Base-by-base conservation (phyloP, 2,888 invertebrate species). In the Dicyrtoma fusca region DNA sequence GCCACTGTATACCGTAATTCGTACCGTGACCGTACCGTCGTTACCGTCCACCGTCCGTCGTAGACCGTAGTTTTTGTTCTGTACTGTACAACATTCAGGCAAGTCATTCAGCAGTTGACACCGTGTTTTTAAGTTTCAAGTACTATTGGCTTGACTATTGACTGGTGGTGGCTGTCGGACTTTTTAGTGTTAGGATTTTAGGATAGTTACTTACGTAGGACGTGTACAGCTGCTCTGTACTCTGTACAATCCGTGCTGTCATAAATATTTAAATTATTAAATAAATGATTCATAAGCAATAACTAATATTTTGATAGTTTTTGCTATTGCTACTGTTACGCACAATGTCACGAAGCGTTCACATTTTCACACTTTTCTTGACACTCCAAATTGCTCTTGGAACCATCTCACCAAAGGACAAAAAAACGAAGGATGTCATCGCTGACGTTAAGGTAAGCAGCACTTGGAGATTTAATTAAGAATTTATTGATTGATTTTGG, bases 391-490 rank as follows among this genome's bases (percentile, higher is more conserved):
- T 74, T 17, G 68, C 62, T 19, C 19, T 45, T 14, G 76, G 73
- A 25, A 80, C 78, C 8, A 74, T 80, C 21, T 76, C 78, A 4
- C 78, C 80, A 0, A 72, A 76, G 66, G 80, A 80, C 51, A 80
- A 78, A 59, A 78, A 79, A 42, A 8, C 64, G 3, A 74, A 77
- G 25, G 70, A 72, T 19, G 64, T 73, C 14, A 61, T 73, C 8
- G 21, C 62, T 14, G 13, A 70, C 42, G 59, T 69, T 0, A 75
- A 72, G 72, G 70, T 75, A 69, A 53, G 11, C 8, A 34, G 34
- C 8, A 34, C 8, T 34, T 34, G 34, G 8, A 34, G 34, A n/a
- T n/a, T n/a, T n/a, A n/a, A n/a, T n/a, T n/a, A n/a, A n/a, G 3
- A 34, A 34, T 5, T 34, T 34, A 34, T 34, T 34, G 23, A 21